Percentiles rank a stretch among this genome's conserved stretches.
Evolutionary conservation across 2,113 vertebrate species (phyloP).

Genomic region (Melierax canorus): DNA sequence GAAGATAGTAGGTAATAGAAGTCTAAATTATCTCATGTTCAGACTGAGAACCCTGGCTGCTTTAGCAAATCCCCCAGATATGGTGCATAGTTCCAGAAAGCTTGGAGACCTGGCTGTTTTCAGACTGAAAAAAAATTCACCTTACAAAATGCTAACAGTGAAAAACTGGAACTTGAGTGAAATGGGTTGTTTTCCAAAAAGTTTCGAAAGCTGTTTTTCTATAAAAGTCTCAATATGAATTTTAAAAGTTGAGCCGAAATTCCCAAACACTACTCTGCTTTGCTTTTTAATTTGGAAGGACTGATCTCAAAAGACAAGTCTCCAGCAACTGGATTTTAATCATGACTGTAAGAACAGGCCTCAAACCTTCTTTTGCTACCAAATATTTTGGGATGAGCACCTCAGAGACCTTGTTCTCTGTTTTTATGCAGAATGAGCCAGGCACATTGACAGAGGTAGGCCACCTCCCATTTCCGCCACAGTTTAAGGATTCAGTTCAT

Average conservation of each 20-base stretch:
- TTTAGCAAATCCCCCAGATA: neutral
- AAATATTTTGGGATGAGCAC: neutral
- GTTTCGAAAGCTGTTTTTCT: neutral
- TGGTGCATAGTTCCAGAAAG: neutral
- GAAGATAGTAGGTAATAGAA: neutral
- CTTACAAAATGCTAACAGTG: neutral
- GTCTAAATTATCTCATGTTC: neutral
- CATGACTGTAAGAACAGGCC: neutral
- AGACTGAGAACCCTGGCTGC: neutral
- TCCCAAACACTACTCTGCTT: neutral
- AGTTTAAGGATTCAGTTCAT: neutral
- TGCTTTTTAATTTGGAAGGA: neutral
- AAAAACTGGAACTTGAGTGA: too few species aligned
- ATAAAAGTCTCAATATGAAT: neutral
- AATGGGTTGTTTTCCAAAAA: accelerated
- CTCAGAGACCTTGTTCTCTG: neutral
- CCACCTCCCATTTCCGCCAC: neutral
- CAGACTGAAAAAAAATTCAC: neutral
- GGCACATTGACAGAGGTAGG: neutral
- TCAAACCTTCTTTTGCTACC: neutral
- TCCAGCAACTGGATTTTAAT: neutral
- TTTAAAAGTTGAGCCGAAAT: neutral
- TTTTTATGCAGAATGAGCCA: neutral
- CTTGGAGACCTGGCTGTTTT: neutral
- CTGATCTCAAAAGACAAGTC: neutral